Evolutionary conservation across 2,888 invertebrate genomes (phyloP).

Genomic region (Calameuta pallipes): DNA sequence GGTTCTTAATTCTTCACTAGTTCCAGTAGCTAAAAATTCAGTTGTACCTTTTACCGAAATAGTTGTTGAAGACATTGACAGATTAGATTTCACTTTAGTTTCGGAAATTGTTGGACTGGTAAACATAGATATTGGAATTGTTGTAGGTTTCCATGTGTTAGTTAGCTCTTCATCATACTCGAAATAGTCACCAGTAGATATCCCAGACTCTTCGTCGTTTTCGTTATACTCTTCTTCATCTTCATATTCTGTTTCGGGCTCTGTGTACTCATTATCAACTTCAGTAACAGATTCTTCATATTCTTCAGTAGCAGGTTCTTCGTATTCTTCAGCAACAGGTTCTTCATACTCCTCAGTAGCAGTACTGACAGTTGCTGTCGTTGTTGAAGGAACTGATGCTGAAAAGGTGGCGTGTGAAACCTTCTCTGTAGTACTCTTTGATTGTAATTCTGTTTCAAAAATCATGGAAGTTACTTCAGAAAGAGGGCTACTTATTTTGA

Average conservation of each 20-base stretch:
- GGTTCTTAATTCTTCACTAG: no score
- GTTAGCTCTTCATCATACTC: no score
- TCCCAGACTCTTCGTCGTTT: neutral
- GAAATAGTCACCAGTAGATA: no score
- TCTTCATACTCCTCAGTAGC: neutral
- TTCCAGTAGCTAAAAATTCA: no score
- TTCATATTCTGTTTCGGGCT: neutral
- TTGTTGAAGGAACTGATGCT: neutral
- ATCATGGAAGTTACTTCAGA: neutral
- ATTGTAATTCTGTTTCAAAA: conserved; percentile 5
- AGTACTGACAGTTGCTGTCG: neutral
- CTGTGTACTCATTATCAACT: neutral
- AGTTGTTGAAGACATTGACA: no score
- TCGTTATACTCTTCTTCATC: neutral
- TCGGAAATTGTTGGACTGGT: no score
- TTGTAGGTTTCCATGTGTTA: no score
- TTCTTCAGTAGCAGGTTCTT: neutral
- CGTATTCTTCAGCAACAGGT: neutral
- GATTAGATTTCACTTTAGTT: no score
- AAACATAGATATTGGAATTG: no score
- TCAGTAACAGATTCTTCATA: neutral
- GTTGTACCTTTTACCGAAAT: no score
- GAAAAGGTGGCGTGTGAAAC: neutral
- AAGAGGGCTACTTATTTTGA: neutral
- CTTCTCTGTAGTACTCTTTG: conserved; percentile 10